Evolutionary conservation across 2,113 vertebrate species (phyloP), one percentile per base, ranked within the genome.

Genomic region (Cairina moschata): DNA sequence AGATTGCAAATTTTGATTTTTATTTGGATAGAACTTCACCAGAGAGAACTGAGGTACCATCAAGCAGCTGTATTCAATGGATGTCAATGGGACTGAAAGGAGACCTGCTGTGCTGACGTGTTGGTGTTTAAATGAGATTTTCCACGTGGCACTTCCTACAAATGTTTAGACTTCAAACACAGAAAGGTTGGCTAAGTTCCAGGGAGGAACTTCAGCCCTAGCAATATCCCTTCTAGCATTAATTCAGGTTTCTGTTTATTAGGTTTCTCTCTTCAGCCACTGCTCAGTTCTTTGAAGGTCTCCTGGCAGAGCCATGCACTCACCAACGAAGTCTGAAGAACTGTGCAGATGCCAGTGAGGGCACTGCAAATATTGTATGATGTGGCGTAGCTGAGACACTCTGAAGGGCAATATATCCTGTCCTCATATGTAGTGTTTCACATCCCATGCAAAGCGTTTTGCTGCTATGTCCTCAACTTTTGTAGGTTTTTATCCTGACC

Each of bases 331-430:
- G 60, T 3, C 42, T 31, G 26, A 77, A 71, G 34, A 17, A 20
- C 4, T 12, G 36, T 6, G 25, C 0, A 1, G 18, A 17, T 9
- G 4, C 26, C 38, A 55, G 46, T 17, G 54, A 13, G 34, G 4
- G 11, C 3, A 13, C 14, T 23, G 21, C 68, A 13, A n/a, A 1
- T 32, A 11, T 50, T 29, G 29, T 2, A 0, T 50, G 66, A 14
- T 17, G 3, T 42, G 29, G 46, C 28, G 21, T 13, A n/a, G 34
- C 63, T 65, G 58, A n/a, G 58, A 22, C 42, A 22, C 16, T 13
- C 2, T 1, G 32, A 69, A 48, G 26, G 17, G 6, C 2, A 2
- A 25, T 42, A n/a, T 2, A 17, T 17, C 25, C 18, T 31, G 38
- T n/a, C 32, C 6, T 29, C 11, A 3, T 22, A 40, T 31, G 14